phyloP scores from a whole-genome alignment of 2,113 vertebrate species.

The Synodontis membranacea region DNA sequence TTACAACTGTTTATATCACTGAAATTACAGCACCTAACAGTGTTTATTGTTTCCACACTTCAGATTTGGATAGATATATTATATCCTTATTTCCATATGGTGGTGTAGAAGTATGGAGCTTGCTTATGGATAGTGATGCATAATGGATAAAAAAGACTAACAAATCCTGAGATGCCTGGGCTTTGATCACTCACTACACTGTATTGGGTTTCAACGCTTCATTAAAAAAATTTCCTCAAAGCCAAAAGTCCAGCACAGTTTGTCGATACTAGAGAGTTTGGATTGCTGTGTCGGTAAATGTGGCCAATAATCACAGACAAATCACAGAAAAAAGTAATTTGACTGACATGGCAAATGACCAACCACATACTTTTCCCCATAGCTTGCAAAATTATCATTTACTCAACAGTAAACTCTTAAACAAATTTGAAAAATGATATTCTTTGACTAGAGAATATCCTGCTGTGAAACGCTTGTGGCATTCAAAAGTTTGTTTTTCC shows the following conservation, averaged over 20 bases:
- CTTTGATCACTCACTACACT: constrained; percentile 21
- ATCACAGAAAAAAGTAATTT: background rate
- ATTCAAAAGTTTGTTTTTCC: background rate
- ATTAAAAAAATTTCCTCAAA: background rate
- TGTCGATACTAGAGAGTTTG: background rate
- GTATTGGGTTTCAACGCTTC: background rate
- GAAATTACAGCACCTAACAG: background rate
- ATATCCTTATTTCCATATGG: background rate
- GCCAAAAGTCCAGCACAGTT: background rate
- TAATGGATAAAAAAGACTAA: constrained; percentile 28
- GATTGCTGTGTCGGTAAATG: background rate
- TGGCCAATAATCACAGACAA: background rate
- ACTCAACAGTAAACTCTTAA: background rate
- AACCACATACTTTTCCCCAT: background rate
- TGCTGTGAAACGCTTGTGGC: background rate
- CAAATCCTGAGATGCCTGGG: background rate
- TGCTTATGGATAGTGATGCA: background rate
- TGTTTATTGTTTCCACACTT: background rate
- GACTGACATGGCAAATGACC: background rate
- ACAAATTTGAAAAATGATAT: background rate
- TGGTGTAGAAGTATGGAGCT: background rate
- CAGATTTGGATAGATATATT: background rate
- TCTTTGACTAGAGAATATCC: background rate
- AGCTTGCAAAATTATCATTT: background rate
- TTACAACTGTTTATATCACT: too few relatives aligned